Base-by-base conservation (phyloP, 2,113 vertebrate species). In the Heloderma charlesbogerti region DNA sequence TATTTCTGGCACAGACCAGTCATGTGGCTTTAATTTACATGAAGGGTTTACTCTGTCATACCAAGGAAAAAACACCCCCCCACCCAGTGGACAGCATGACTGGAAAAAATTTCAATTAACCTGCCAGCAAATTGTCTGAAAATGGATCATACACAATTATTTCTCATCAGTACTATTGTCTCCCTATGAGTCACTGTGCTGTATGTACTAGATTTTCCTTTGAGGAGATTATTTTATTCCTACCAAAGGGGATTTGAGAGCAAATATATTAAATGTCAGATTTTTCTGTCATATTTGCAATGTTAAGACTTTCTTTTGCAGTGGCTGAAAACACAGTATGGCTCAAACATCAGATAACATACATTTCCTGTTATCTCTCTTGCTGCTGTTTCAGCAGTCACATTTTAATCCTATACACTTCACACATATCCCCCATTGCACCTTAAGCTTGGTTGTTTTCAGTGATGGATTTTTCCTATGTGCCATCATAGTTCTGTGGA, bases 191-290 rank as follows among this genome's bases (percentile, higher is more conserved):
- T 96, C 95, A 95, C 86, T 67, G 90, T 93, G 93, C 93, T 89
- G 82, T 94, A 94, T 95, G 95, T 94, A 96, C 92, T 89, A 92
- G 88, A 93, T 91, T n/a, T 0, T 94, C 90, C 92, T 95, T 88
- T 81, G 88, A 93, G 89, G 86, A 94, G 94, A 87, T 94, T 94
- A 95, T 94, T 95, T 72, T 94, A 95, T 94, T 95, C 89, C 92
- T 31, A 92, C 92, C 88, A 86, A 93, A 92, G 93, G 90, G 89
- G 31, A 91, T 91, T 93, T 75, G 89, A 90, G 89, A 94, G 89
- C 48, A 94, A 92, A 93, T 92, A 91, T 92, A 13, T 15, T 84
- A 87, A 16, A 89, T 86, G 84, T 94, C 90, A 95, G 93, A 51
- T 88, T 84, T 29, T 91, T 94, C 88, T 86, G 90, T 93, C 84